These are phyloP conservation scores for Oscheius sp. DNA, from an alignment of 1,140 invertebrate species.

Conservation along the genomic window DNA sequence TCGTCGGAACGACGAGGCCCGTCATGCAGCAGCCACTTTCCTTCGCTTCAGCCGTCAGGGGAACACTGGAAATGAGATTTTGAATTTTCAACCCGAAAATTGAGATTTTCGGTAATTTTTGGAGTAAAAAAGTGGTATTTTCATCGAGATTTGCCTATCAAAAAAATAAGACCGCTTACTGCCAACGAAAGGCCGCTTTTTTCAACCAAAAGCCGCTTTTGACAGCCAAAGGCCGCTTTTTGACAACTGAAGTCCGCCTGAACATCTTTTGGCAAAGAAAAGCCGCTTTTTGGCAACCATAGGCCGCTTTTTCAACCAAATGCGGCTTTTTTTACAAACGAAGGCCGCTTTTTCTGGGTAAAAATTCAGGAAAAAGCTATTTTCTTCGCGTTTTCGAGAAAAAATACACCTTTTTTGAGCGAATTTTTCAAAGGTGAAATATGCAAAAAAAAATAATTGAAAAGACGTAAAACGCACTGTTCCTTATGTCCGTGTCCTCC, in stretches of 20 bases:
- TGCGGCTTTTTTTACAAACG: too few species aligned
- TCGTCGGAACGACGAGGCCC: neutral
- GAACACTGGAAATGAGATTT: neutral
- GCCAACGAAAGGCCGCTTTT: too few species aligned
- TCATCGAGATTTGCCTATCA: neutral
- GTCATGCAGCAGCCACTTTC: constrained; percentile 17
- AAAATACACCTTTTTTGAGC: neutral
- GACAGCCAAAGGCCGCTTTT: too few species aligned
- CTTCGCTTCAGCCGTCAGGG: neutral
- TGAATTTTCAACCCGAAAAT: neutral
- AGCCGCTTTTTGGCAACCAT: too few species aligned
- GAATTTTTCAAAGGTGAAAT: neutral
- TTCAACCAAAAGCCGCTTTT: too few species aligned
- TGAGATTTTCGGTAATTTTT: neutral
- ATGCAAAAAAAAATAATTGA: neutral
- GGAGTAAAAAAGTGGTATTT: neutral
- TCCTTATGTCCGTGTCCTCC: constrained; percentile 13
- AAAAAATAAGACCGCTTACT: too few species aligned
- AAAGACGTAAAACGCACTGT: neutral
- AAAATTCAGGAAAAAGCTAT: too few species aligned
- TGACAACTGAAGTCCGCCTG: too few species aligned
- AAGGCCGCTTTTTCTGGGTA: neutral
- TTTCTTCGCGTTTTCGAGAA: neutral
- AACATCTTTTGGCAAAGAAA: too few species aligned
- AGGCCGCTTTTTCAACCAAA: too few species aligned